Evolutionary conservation across 2,797 vertebrate genomes (phyloP), one percentile per base, ranked within the genome.

Genomic region (Anguilla marmorata): DNA sequence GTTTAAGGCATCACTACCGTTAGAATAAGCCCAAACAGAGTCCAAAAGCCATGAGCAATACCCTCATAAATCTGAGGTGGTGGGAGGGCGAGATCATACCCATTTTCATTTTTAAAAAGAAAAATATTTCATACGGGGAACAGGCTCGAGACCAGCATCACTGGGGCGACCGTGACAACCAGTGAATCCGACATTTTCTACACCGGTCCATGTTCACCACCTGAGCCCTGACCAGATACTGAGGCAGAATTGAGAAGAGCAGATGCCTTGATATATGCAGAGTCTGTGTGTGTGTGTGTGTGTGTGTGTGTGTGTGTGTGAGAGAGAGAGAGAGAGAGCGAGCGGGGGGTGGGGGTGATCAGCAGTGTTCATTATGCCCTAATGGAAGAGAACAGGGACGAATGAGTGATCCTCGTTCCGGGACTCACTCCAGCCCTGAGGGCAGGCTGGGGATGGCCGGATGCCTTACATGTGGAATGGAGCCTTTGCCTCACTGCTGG

Each of bases 1-100:
- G 82, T 92, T 94, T 95, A 96, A 96, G 95, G 96, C 96, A 95
- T 94, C 94, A 95, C 95, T 94, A 92, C 95, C 94, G 93, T 92
- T 92, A 95, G 92, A 95, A 93, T 86, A 92, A 84, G 27, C 9
- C 63, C 21, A 27, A 24, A 66, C 63, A 66, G 14, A 66, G 63
- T 27, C 83, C 45, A 45, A 87, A 41, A 80, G 5, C 37, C 9
- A 0, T 33, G 33, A 54, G 37, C 37, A 52, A 48, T n/a, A 82
- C 56, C 37, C 37, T 45, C 60, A 63, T 5, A 30, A 0, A 56
- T 56, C 50, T 12, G 82, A 14, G 14, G 52, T 16, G 52, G 33
- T 30, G 27, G 19, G 72, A 80, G 19, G 72, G 19, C 24, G 79
- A 82, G 0, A n/a, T 80, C 1, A 82, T 50, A 37, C 8, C 37